Base-by-base conservation (phyloP, 2,113 vertebrate genomes). In the Colistium nudipinnis region DNA sequence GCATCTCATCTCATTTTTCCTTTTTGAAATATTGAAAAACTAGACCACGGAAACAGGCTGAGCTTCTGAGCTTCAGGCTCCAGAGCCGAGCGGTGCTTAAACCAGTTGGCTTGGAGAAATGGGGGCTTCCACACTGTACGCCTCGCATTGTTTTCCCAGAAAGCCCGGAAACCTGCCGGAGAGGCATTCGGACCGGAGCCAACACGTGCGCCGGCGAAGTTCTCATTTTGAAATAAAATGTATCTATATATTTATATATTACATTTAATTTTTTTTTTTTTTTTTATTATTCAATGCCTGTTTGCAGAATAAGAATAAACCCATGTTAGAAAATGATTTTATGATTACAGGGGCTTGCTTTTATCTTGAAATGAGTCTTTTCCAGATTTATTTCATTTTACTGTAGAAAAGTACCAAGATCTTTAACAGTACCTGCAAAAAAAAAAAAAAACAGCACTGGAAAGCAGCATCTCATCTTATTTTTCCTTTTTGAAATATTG, bases 151-250 rank as follows among this genome's bases (percentile, higher is more conserved):
- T 71, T 70, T n/a, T 78, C 67, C 55, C 79, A 54, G 30, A 66
- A 54, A 78, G 62, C 47, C 70, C 49, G 75, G 74, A 84, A 84
- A 81, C 52, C 72, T 61, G 67, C 66, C 60, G 62, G 33, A 81
- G 70, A 69, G 51, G 52, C 39, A n/a, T n/a, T 84, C 80, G 70
- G 74, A 85, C 27, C 24, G 7, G 17, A 65, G 66, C 61, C 62
- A 80, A n/a, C 55, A 27, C 20, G 30, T 39, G 8, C 7, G 16
- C 30, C 62, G 61, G 63, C 54, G 25, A n/a, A n/a, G n/a, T n/a
- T n/a, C n/a, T n/a, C n/a, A n/a, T n/a, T n/a, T n/a, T n/a, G n/a
- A n/a, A n/a, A n/a, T n/a, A n/a, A n/a, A n/a, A n/a, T n/a, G n/a
- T n/a, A n/a, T n/a, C n/a, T n/a, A n/a, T n/a, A n/a, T n/a, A n/a